Evolutionary conservation across 30 jellyfish, hydroid and myxozoan species (phyloP).

Genomic region (Pseudorhiza aurosa): DNA sequence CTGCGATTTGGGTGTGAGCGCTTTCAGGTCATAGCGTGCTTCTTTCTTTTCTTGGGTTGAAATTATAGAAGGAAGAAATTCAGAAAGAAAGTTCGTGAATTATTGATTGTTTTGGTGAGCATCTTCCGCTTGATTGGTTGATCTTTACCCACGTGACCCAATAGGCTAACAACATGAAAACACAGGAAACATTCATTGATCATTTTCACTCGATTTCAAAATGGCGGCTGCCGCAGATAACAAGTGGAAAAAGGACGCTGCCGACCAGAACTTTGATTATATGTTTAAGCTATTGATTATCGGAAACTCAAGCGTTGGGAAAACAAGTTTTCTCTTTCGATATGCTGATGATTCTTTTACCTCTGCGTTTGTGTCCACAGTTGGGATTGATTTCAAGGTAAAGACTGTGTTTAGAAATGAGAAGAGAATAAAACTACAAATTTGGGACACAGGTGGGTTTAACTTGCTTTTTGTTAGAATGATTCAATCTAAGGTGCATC

Average conservation of each 20-base stretch:
- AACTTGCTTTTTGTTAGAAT: background rate
- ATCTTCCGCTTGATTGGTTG: constrained; percentile 16
- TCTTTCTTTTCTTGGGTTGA: too few species aligned
- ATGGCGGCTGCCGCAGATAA: constrained; percentile 96
- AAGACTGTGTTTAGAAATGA: constrained; percentile 96
- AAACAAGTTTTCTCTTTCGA: constrained; percentile 94
- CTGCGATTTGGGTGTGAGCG: too few species aligned
- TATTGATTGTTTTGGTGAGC: background rate
- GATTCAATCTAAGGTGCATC: too few species aligned
- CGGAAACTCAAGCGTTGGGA: constrained; percentile 96
- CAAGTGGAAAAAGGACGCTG: constrained; percentile 97
- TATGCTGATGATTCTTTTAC: constrained; percentile 98
- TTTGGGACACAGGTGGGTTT: constrained; percentile 98
- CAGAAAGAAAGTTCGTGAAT: too few species aligned
- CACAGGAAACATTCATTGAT: constrained; percentile 24
- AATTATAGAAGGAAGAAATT: too few species aligned
- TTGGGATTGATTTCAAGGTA: constrained; percentile 96
- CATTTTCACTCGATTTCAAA: constrained; percentile 42
- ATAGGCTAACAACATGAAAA: constrained; percentile 30
- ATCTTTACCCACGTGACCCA: constrained; percentile 17
- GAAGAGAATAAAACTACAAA: constrained; percentile 93
- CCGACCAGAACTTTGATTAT: constrained; percentile 98
- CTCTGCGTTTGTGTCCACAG: constrained; percentile 98
- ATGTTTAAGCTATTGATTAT: constrained; percentile 91
- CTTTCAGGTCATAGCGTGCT: too few species aligned